phyloP scores from a whole-genome alignment of 2,888 invertebrate genomes.

The Antheraea yamamai region DNA sequence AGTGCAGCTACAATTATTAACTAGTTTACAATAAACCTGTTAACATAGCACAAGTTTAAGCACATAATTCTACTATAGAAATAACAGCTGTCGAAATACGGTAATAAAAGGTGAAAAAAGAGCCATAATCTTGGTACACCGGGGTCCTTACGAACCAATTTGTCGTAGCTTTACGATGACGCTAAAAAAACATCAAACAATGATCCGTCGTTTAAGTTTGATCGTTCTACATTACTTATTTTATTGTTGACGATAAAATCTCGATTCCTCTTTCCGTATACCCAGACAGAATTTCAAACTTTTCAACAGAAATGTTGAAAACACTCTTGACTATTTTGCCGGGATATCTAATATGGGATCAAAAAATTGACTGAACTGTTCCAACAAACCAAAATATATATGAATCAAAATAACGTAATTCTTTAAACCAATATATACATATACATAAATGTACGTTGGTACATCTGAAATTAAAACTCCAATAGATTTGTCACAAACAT shows the following conservation, averaged over 20 bases:
- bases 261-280: conserved; percentile 31
- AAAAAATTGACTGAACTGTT: too few relatives aligned
- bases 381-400: too few relatives aligned
- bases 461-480: too few relatives aligned
- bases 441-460: too few relatives aligned
- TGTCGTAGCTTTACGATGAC: conserved; percentile 70
- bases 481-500: too few relatives aligned
- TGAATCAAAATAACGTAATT: too few relatives aligned
- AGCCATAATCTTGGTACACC: conserved; percentile 35
- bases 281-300: background rate
- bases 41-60: background rate
- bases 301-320: background rate
- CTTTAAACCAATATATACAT: too few relatives aligned
- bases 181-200: conserved; percentile 65
- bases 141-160: conserved; percentile 70
- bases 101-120: conserved; percentile 54
- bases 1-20: background rate
- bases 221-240: conserved; percentile 64
- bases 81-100: conserved; percentile 32
- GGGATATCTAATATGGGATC: too few relatives aligned
- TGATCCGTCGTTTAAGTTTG: conserved; percentile 60
- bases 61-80: conserved; percentile 24
- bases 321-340: background rate
- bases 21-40: background rate
- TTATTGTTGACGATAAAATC: conserved; percentile 40